These are phyloP conservation scores for Bucco capensis DNA, from an alignment of 2,113 vertebrate species.

Conservation along the genomic window DNA sequence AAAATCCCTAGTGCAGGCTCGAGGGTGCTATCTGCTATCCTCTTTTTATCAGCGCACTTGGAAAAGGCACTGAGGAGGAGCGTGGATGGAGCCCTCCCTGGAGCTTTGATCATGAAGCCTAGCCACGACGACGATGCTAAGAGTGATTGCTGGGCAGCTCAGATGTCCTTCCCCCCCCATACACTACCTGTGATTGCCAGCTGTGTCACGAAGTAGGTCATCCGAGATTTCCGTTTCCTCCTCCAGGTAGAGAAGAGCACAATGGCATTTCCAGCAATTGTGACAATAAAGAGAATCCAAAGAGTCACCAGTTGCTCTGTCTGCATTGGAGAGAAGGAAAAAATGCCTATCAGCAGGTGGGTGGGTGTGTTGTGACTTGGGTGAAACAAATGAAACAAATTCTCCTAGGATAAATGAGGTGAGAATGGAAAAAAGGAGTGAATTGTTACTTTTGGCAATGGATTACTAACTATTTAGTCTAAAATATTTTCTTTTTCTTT, in stretches of 20 bases:
- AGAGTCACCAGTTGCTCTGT: slow-evolving; percentile 77
- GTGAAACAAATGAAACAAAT: neutral
- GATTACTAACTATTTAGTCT: neutral
- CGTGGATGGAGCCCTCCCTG: too few relatives aligned
- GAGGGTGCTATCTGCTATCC: too few relatives aligned
- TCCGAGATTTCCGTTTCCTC: slow-evolving; percentile 74
- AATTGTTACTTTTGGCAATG: neutral
- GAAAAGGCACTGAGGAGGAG: too few relatives aligned
- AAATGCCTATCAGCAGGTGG: fast-evolving
- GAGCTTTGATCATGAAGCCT: too few relatives aligned
- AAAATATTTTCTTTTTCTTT: neutral
- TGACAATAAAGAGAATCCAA: slow-evolving; percentile 76
- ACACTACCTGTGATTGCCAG: slow-evolving; percentile 75
- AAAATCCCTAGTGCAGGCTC: too few relatives aligned
- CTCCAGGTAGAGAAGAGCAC: slow-evolving; percentile 75
- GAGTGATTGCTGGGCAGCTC: neutral
- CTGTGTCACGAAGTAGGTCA: slow-evolving; percentile 79
- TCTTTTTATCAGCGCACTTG: too few relatives aligned
- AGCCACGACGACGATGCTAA: too few relatives aligned
- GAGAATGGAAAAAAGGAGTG: neutral
- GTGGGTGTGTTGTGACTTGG: neutral
- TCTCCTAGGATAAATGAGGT: neutral
- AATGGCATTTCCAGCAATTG: slow-evolving; percentile 67
- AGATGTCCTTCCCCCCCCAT: neutral
- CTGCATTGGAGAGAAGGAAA: slow-evolving; percentile 38